Percentiles rank a stretch among this genome's conserved stretches.
These are phyloP conservation scores for Camelus bactrianus DNA, from an alignment of 2,113 vertebrate species.

Conservation along the genomic window DNA sequence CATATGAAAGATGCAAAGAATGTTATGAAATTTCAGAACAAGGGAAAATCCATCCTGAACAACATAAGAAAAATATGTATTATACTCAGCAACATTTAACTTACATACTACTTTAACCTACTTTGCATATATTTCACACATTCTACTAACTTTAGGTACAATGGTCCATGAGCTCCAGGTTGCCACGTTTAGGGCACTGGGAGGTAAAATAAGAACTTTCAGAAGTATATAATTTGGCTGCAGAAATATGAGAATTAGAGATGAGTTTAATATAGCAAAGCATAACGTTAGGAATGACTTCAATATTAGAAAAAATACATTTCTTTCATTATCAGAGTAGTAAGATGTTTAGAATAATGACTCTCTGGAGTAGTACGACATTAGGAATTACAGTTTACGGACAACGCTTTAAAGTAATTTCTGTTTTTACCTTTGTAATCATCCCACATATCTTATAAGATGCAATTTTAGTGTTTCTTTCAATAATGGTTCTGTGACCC, in stretches of 20 bases:
- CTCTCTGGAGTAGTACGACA: accelerated
- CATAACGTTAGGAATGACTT: neutral
- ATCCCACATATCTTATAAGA: neutral
- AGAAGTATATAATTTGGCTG: neutral
- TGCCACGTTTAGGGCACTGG: neutral
- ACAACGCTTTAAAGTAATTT: neutral
- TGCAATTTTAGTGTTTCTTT: neutral
- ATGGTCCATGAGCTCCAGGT: neutral
- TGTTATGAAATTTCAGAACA: neutral
- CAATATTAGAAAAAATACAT: neutral
- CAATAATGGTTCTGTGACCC: neutral
- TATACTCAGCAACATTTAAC: neutral
- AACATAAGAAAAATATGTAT: neutral
- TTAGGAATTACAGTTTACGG: neutral
- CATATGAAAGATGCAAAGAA: neutral
- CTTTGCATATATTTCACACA: neutral
- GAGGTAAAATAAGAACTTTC: neutral
- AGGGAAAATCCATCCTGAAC: neutral
- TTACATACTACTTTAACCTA: neutral
- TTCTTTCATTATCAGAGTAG: neutral
- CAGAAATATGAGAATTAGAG: neutral
- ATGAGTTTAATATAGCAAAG: neutral
- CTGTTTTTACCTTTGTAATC: neutral
- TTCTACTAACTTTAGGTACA: neutral
- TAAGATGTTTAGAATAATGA: neutral